Evolutionary conservation across 2,888 invertebrate species (phyloP).

Genomic region (Dicycla oo): DNA sequence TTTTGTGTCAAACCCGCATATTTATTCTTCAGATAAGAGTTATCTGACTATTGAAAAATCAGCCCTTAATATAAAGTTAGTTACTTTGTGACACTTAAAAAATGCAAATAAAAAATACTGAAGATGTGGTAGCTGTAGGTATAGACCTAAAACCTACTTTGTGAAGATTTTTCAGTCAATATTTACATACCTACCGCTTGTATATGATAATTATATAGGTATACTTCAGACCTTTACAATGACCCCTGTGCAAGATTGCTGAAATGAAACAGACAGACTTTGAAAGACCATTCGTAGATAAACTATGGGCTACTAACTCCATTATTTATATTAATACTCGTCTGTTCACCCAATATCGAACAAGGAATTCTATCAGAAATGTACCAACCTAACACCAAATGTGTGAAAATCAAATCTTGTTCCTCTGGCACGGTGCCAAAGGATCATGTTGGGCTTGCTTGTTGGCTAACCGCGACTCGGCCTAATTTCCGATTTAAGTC

Average conservation of each 20-base stretch:
- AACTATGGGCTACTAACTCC: not conserved
- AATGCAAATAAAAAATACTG: not conserved
- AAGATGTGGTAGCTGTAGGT: not conserved
- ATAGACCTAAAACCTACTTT: not conserved
- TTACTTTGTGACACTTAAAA: not conserved
- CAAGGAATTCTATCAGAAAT: slow-evolving; percentile 21
- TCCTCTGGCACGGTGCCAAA: slow-evolving; percentile 66
- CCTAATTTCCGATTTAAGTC: slow-evolving; percentile 70
- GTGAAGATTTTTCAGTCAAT: not conserved
- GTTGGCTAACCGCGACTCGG: slow-evolving; percentile 59
- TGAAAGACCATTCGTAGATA: not conserved
- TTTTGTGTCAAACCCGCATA: too few species aligned
- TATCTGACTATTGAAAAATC: too few species aligned
- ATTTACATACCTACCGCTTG: too few species aligned
- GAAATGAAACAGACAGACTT: not conserved
- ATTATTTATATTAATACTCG: slow-evolving; percentile 27
- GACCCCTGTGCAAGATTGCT: not conserved
- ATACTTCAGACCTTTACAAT: not conserved
- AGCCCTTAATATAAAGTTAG: not conserved
- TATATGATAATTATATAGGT: not conserved
- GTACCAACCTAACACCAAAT: slow-evolving; percentile 32
- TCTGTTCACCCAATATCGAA: not conserved
- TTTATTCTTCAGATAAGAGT: too few species aligned
- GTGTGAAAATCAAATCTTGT: slow-evolving; percentile 51
- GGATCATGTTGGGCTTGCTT: slow-evolving; percentile 60